Base-by-base conservation (phyloP, 1,140 invertebrate genomes). In the Drosophila pandora region DNA sequence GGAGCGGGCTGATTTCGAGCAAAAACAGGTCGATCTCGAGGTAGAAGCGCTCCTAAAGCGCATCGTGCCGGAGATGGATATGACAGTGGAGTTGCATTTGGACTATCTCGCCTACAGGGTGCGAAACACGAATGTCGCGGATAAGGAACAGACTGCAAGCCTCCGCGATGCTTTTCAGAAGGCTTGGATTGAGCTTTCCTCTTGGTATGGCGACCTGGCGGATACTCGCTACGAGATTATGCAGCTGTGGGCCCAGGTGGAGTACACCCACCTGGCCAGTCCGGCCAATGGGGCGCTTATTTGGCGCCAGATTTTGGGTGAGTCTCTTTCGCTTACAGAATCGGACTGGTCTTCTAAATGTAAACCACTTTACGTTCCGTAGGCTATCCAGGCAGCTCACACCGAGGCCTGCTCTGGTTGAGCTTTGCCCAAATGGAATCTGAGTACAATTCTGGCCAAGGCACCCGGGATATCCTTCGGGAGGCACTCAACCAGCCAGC, bases 211-310 rank as follows among this genome's bases (percentile, higher is more conserved):
- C 13, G 90, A 90, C 2, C 4, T 62, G 13, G 91, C 91, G 0
- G 91, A 92, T 52, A 76, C 65, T 3, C 55, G 76, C 25, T 92
- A 73, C 50, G 90, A 92, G 57, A 78, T 92, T 23, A 58, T 92
- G 9, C 79, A 91, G 50, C 54, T 92, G 9, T 92, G 89, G 80
- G 91, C 90, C 0, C 60, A 79, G 22, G 71, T 92, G 0, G 91
- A 92, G 53, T 92, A 91, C 62, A 47, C 71, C 0, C 60, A 71
- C 1, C 28, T 92, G 0, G 13, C 23, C 0, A 70, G 61, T 60
- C 69, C 78, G 0, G 49, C 32, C 8, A 65, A 53, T n/a, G 91
- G 73, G 0, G 39, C 57, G 2, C 37, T 67, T 34, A 52, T 92
- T 3, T 92, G 90, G 90, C 60, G 49, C 0, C 85, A 87, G 7